These are phyloP conservation scores for Drosophila fungiperda DNA, from an alignment of 2,888 invertebrate species.

Conservation along the genomic window DNA sequence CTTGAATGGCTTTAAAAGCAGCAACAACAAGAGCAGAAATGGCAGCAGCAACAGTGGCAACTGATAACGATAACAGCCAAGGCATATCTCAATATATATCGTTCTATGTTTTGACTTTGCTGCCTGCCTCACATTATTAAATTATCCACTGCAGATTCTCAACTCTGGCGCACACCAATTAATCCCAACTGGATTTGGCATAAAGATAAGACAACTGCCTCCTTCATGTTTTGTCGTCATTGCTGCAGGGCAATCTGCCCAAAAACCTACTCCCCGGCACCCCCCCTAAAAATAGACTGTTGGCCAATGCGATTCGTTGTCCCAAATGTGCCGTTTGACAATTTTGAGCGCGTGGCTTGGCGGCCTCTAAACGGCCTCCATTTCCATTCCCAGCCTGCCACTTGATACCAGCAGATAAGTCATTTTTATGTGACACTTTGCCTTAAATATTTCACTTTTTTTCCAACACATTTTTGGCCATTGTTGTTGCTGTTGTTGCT, in stretches of 20 bases:
- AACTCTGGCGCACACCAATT: slow-evolving; percentile 66
- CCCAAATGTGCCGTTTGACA: slow-evolving; percentile 67
- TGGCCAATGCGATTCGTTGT: slow-evolving; percentile 21
- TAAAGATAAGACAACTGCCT: slow-evolving; percentile 73
- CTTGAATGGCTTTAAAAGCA: slow-evolving; percentile 30
- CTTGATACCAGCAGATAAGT: slow-evolving; percentile 83
- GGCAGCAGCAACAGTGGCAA: slow-evolving; percentile 18
- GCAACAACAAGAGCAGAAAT: slow-evolving; percentile 24
- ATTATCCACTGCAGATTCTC: slow-evolving; percentile 72
- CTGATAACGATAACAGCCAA: slow-evolving; percentile 65
- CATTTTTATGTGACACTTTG: slow-evolving; percentile 84
- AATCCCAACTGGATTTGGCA: slow-evolving; percentile 81
- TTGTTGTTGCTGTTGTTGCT: slow-evolving; percentile 2
- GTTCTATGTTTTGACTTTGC: slow-evolving; percentile 12
- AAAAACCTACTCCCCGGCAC: neutral
- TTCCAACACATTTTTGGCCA: slow-evolving; percentile 54
- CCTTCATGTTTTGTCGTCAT: slow-evolving; percentile 36
- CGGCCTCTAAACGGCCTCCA: slow-evolving; percentile 50
- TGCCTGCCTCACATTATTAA: slow-evolving; percentile 73
- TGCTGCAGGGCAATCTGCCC: slow-evolving; percentile 65
- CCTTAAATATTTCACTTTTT: slow-evolving; percentile 83
- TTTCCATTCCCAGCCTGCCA: slow-evolving; percentile 68
- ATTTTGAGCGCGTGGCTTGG: slow-evolving; percentile 74
- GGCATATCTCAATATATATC: slow-evolving; percentile 7
- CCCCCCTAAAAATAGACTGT: neutral